Base-by-base conservation (phyloP, 2,888 invertebrate species). In the Chalcis sispes region DNA sequence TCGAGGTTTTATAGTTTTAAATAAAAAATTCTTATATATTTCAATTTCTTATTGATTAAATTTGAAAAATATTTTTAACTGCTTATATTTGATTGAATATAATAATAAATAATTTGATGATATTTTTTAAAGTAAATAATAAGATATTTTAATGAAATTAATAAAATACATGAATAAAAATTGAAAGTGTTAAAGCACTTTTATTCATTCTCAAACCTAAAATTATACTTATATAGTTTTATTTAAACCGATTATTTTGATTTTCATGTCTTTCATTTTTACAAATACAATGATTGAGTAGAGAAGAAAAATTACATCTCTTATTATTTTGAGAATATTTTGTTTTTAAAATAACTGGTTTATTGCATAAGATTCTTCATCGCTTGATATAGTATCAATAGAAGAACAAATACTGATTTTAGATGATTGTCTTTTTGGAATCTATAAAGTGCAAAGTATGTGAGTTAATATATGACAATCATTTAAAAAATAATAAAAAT, bases 391-490 rank as follows among this genome's bases (percentile, higher is more conserved):
- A 54, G 40, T 66, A 10, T 18, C 48, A 62, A 50, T 54, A 13
- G 67, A 69, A 13, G 72, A 69, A 58, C 75, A 78, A 25, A 75
- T 36, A 52, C 77, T 78, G 15, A 78, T 25, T 59, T 78, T 78
- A 10, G 77, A 78, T 46, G 58, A 58, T 27, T 66, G 54, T 27
- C 59, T 70, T n/a, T 62, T 75, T 29, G 46, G 52, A 20, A 52
- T 52, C 72, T 73, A 29, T 10, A 2, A 66, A 61, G 32, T 7
- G 8, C 13, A 52, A n/a, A n/a, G n/a, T n/a, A n/a, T n/a, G n/a
- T n/a, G n/a, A n/a, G n/a, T n/a, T n/a, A n/a, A n/a, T n/a, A n/a
- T n/a, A n/a, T n/a, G n/a, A n/a, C 25, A 27, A 32, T 5, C 36
- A 15, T 48, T 0, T 18, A 50, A 27, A 36, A 20, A 52, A 54